Evolutionary conservation across 2,113 vertebrate species (phyloP).

Genomic region (Melanerpes formicivorus): DNA sequence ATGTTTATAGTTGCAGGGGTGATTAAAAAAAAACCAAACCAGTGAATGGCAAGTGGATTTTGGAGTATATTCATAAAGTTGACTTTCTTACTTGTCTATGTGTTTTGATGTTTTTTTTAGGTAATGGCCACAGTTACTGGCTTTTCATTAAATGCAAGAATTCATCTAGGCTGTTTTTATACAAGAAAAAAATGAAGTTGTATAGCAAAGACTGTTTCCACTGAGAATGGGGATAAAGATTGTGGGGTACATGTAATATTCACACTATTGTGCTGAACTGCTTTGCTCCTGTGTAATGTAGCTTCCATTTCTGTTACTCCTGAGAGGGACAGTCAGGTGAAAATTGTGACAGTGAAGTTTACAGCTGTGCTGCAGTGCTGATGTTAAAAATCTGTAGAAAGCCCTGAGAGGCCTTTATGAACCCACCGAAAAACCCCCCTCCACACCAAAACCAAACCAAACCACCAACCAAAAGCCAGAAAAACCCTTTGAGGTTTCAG

Average conservation of each 20-base stretch:
- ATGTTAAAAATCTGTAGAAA: not conserved
- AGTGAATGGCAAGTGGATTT: not conserved
- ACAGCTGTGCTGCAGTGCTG: not conserved
- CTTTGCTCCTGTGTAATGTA: not conserved
- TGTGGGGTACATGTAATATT: not conserved
- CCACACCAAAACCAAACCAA: no score
- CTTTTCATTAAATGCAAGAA: not conserved
- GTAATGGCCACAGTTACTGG: not conserved
- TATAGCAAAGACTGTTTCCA: not conserved
- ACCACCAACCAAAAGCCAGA: no score
- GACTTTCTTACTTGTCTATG: not conserved
- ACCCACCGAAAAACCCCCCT: no score
- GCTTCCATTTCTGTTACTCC: not conserved
- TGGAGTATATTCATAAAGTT: not conserved
- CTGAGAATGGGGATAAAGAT: not conserved
- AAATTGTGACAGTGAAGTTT: not conserved
- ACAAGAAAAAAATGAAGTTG: not conserved
- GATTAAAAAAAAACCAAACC: not conserved
- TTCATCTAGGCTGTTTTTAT: not conserved
- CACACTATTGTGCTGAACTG: not conserved
- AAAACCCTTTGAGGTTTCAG: not conserved
- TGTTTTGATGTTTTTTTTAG: not conserved
- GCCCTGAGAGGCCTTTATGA: not conserved
- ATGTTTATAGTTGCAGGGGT: not conserved
- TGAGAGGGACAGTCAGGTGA: not conserved